These are phyloP conservation scores for Ormyrus rosae DNA, from an alignment of 2,888 invertebrate species.

Conservation along the genomic window DNA sequence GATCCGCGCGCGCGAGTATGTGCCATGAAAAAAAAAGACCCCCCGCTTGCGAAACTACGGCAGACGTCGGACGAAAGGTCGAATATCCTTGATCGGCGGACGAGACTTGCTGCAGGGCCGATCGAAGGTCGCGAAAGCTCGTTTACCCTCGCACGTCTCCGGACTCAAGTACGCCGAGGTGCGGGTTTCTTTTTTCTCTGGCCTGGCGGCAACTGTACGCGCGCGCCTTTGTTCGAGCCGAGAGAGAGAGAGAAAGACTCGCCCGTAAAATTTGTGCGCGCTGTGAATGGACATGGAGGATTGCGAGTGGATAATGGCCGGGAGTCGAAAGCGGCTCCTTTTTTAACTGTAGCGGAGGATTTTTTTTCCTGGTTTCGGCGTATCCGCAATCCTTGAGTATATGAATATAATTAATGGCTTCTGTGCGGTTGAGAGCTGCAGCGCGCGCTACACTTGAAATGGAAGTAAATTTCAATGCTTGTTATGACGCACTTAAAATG, in stretches of 20 bases:
- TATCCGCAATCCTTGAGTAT: no score
- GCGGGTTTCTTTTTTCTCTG: neutral
- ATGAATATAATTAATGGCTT: no score
- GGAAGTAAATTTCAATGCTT: no score
- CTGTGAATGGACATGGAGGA: neutral
- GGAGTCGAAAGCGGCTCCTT: neutral
- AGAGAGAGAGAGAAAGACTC: neutral
- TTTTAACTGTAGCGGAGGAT: no score
- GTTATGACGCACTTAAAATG: no score
- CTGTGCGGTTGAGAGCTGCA: no score
- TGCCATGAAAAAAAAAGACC: neutral
- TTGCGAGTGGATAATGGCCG: neutral
- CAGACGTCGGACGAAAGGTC: neutral
- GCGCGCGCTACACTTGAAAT: no score
- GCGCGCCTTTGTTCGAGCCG: no score
- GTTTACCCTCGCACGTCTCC: conserved; percentile 5
- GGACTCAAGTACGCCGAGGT: conserved; percentile 11
- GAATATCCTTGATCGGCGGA: conserved; percentile 7
- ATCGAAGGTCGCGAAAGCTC: conserved; percentile 24
- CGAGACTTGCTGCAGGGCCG: neutral
- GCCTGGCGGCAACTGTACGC: neutral
- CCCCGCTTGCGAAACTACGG: neutral
- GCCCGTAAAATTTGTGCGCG: neutral
- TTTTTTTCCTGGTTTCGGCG: no score
- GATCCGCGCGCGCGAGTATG: no score